These are phyloP conservation scores for Mesoligia furuncula DNA, from an alignment of 2,888 invertebrate species.

Conservation along the genomic window DNA sequence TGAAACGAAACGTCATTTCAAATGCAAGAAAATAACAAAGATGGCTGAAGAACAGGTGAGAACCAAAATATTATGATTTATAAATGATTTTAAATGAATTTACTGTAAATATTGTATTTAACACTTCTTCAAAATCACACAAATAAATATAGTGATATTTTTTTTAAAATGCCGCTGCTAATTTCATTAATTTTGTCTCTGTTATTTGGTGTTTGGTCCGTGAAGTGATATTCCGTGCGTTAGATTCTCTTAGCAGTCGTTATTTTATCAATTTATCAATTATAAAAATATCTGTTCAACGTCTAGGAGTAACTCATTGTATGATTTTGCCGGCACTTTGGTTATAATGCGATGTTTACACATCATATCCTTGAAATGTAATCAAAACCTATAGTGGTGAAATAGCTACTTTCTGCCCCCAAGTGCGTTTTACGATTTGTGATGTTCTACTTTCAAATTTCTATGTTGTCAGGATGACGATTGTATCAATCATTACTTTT, in stretches of 20 bases:
- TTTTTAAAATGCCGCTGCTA: conserved; percentile 40
- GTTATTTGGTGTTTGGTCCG: conserved; percentile 54
- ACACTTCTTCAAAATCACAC: conserved; percentile 18
- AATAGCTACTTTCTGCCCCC: conserved; percentile 43
- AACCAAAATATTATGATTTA: conserved; percentile 87
- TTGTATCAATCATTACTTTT: neutral
- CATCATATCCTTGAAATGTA: conserved; percentile 77
- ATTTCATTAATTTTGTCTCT: conserved; percentile 35
- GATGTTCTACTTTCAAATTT: conserved; percentile 38
- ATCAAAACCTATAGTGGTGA: conserved; percentile 43
- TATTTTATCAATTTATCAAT: conserved; percentile 53
- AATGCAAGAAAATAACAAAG: conserved; percentile 91
- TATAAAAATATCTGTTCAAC: conserved; percentile 26
- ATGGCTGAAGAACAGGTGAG: conserved; percentile 95
- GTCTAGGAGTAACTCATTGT: conserved; percentile 14
- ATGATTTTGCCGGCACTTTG: conserved; percentile 81
- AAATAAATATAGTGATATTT: conserved; percentile 27
- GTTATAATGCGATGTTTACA: conserved; percentile 83
- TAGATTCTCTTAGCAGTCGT: conserved; percentile 30
- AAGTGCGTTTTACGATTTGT: conserved; percentile 43
- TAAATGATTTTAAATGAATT: conserved; percentile 82
- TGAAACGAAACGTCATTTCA: conserved; percentile 82
- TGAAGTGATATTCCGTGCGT: conserved; percentile 46
- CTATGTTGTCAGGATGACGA: neutral
- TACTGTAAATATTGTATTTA: conserved; percentile 36